Percentiles rank a stretch among this genome's conserved stretches.
phyloP scores from a whole-genome alignment of 2,888 invertebrate species.

The Salpingus planirostris region DNA sequence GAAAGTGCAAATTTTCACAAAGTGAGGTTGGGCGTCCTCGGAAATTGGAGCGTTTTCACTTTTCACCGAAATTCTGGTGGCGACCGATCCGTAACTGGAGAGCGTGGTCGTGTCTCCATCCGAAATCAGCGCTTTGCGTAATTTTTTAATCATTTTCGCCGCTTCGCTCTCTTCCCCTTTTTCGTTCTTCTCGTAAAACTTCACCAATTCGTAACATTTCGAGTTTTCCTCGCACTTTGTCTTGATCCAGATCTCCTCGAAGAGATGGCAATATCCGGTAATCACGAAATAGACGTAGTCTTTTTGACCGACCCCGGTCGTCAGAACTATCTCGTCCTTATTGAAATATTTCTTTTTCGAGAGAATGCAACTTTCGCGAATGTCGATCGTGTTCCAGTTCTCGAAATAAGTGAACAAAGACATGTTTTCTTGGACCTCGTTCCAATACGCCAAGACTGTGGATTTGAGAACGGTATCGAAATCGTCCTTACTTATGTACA shows the following conservation, averaged over 20 bases:
- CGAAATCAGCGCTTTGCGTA: conserved; percentile 1
- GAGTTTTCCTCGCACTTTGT: conserved; percentile 3
- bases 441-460: conserved; percentile 53
- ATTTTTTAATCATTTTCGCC: conserved; percentile 4
- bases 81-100: too few relatives aligned
- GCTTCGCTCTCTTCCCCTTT: not conserved
- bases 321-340: conserved; percentile 48
- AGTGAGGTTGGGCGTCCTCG: conserved; percentile 20
- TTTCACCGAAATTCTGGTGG: too few relatives aligned
- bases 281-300: conserved; percentile 46
- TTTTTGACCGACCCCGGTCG: conserved; percentile 44
- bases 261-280: conserved; percentile 51
- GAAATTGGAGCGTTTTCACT: too few relatives aligned
- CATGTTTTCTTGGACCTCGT: conserved; percentile 50
- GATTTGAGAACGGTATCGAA: conserved; percentile 53
- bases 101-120: too few relatives aligned
- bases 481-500: conserved; percentile 53
- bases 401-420: conserved; percentile 56
- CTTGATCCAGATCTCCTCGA: conserved; percentile 44
- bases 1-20: conserved; percentile 37
- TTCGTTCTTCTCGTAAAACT: not conserved
- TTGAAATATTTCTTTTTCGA: conserved; percentile 51
- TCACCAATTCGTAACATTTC: conserved; percentile 2
- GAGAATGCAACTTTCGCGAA: conserved; percentile 57
- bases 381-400: conserved; percentile 49